Base-by-base conservation (phyloP, 2,888 invertebrate genomes). In the Drymonia ruficornis region DNA sequence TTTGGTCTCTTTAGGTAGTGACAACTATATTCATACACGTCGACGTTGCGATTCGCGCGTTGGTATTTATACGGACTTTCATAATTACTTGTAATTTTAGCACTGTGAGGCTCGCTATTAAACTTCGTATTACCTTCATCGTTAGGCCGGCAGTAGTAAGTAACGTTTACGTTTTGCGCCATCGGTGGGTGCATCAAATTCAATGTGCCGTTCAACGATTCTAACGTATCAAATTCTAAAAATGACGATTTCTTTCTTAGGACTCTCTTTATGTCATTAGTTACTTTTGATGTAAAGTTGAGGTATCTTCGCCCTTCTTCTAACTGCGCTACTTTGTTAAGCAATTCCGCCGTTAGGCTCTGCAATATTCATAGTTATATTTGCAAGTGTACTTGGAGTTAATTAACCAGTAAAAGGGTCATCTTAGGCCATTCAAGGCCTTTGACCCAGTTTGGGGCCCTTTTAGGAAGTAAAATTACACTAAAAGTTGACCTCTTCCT, bases 271-370 rank as follows among this genome's bases (percentile, higher is more conserved):
- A 91, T 77, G 47, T 91, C 90, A 52, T 81, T 84, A 9, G 76
- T 79, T 49, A 91, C 80, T 81, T 83, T 91, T 6, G 89, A 84
- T 59, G 76, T 91, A 28, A 76, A 88, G 63, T 84, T 89, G 43
- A 91, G 67, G 60, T 91, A 91, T 54, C 86, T 76, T 54, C 84
- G 78, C 8, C 91, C 91, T 71, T 91, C 89, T 71, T 89, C 89
- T 54, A 86, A 38, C 44, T 81, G 78, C 8, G 84, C 77, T 23
- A 91, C 65, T 76, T 86, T 85, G 54, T 73, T 59, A 45, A 91
- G 57, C 50, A 89, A 74, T 23, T 61, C 59, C 19, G 88, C 82
- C 43, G 89, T 71, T 55, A 88, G 66, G 36, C 61, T 75, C 91
- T 91, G 74, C 56, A 83, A 87, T 56, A 40, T 16, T 40, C n/a